Conservation (phyloP, 2,113 vertebrate genomes). For the Phylloscopus trochilus region DNA sequence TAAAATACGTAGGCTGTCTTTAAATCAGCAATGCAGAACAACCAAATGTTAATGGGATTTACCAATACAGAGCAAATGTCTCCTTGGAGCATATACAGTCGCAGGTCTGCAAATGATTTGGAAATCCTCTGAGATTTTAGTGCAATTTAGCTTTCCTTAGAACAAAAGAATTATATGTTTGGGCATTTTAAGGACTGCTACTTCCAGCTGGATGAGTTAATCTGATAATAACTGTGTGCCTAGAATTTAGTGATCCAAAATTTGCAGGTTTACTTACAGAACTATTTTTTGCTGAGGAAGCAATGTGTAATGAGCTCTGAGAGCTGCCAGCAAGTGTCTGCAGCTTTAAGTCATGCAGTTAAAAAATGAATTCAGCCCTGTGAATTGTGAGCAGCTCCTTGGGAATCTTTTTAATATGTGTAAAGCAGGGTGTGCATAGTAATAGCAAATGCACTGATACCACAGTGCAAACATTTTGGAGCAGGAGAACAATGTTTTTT, state of each 20-base stretch:
- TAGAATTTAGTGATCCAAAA: not conserved
- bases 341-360: not conserved
- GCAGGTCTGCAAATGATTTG: not conserved
- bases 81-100: not conserved
- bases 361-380: not conserved
- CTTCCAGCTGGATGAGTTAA: not conserved
- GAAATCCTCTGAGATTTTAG: not conserved
- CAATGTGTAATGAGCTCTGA: not conserved
- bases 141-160: not conserved
- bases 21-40: not conserved
- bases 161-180: not conserved
- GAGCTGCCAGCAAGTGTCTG: not conserved
- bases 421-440: not conserved
- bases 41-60: not conserved
- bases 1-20: not conserved
- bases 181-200: not conserved
- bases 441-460: not conserved
- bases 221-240: not conserved
- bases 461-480: not conserved
- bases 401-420: not conserved
- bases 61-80: not conserved
- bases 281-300: not conserved
- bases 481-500: not conserved
- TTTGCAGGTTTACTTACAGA: not conserved
- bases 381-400: not conserved